A percentile compares a stretch with the other conserved stretches of the same genome.
These are phyloP conservation scores for Salmo trutta DNA, from an alignment of 2,797 vertebrate genomes.

Conservation along the genomic window DNA sequence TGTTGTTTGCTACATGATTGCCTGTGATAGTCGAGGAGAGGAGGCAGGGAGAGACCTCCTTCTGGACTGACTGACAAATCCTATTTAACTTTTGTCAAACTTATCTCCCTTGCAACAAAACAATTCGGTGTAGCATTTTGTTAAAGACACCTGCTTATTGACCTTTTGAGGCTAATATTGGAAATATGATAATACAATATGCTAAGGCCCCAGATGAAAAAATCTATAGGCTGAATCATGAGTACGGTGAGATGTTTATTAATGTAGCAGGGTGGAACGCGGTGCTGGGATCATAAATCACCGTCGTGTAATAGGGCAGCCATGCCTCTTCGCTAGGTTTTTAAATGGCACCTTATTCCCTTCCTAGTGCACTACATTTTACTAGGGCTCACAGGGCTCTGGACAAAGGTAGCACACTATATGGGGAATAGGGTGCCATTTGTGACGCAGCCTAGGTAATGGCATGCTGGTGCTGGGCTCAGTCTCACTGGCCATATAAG, in stretches of 20 bases:
- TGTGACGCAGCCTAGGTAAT: constrained; percentile 49
- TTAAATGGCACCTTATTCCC: neutral
- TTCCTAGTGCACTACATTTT: neutral
- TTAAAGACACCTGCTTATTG: neutral
- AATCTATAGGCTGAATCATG: neutral
- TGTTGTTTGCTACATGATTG: constrained; percentile 1
- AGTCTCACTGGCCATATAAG: constrained; percentile 48
- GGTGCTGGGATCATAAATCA: constrained; percentile 64
- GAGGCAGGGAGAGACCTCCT: neutral
- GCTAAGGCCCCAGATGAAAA: neutral
- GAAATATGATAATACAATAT: constrained; percentile 32
- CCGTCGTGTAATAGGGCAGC: constrained; percentile 64
- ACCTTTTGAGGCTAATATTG: constrained; percentile 23
- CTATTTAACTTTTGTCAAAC: constrained; percentile 15
- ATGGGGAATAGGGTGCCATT: neutral
- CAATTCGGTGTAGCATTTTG: constrained; percentile 28
- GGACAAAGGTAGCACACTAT: neutral
- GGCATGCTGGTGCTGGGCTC: constrained; percentile 61
- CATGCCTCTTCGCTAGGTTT: constrained; percentile 40
- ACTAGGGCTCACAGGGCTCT: neutral
- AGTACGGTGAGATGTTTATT: constrained; percentile 61
- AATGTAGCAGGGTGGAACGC: constrained; percentile 59
- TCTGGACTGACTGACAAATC: constrained; percentile 9
- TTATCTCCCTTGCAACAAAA: neutral
- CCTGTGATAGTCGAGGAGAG: constrained; percentile 18